These are phyloP conservation scores for Isichthys henryi DNA, from an alignment of 2,113 vertebrate genomes.

Conservation along the genomic window DNA sequence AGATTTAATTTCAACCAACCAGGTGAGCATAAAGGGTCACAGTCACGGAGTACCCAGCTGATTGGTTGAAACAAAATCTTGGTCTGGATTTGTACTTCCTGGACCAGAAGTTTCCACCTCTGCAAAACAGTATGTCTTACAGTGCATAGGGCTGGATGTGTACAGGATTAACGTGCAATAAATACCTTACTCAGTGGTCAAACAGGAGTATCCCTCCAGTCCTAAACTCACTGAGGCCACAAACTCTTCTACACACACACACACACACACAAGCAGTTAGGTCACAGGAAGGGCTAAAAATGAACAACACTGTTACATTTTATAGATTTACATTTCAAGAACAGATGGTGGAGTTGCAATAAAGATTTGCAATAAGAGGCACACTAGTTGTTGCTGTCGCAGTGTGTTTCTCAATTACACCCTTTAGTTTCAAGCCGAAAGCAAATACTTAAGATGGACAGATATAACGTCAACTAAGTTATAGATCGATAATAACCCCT, in stretches of 20 bases:
- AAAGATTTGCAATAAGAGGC: background rate
- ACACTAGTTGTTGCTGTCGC: background rate
- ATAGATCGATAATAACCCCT: background rate
- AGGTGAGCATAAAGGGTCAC: background rate
- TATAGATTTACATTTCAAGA: background rate
- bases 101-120: background rate
- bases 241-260: background rate
- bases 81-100: background rate
- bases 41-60: background rate
- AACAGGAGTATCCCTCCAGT: background rate
- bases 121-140: background rate
- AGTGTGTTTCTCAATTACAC: background rate
- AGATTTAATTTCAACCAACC: background rate
- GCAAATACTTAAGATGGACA: background rate
- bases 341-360: background rate
- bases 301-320: background rate
- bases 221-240: background rate
- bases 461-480: background rate
- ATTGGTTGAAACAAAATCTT: background rate
- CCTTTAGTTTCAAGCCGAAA: background rate
- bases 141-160: background rate
- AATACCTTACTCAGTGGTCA: background rate
- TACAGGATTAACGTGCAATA: background rate
- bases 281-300: background rate
- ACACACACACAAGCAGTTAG: background rate